Evolutionary conservation across 2,888 invertebrate genomes (phyloP).

Genomic region (Neocrepidodera transversa): DNA sequence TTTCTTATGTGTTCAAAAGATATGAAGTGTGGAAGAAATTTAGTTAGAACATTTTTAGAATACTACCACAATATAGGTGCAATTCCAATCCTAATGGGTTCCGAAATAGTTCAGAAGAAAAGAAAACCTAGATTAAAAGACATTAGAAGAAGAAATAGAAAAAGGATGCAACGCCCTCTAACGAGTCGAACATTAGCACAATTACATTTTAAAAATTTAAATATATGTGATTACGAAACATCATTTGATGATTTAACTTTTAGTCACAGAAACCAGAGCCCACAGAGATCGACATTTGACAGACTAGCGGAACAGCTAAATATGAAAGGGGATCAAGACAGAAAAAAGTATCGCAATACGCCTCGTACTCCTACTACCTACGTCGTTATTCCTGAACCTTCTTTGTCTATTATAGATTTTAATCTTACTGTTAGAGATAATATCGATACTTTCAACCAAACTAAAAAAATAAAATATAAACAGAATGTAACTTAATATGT

Average conservation of each 20-base stretch:
- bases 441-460: constrained; percentile 46
- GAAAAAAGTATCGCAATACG: constrained; percentile 30
- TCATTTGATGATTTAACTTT: constrained; percentile 60
- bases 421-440: constrained; percentile 67
- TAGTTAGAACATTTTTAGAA: constrained; percentile 78
- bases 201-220: constrained; percentile 64
- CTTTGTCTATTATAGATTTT: constrained; percentile 75
- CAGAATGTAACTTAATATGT: constrained; percentile 11
- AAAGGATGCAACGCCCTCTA: constrained; percentile 57
- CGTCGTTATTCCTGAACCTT: constrained; percentile 66
- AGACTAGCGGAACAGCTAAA: constrained; percentile 45
- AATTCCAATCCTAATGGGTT: constrained; percentile 63
- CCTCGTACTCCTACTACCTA: constrained; percentile 52
- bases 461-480: constrained; percentile 37
- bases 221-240: constrained; percentile 64
- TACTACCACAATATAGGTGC: constrained; percentile 81
- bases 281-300: constrained; percentile 44
- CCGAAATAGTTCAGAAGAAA: constrained; percentile 56
- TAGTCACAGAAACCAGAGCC: constrained; percentile 51
- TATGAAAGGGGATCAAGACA: constrained; percentile 31
- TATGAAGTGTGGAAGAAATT: constrained; percentile 78
- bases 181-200: constrained; percentile 63
- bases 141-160: constrained; percentile 52
- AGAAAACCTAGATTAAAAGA: constrained; percentile 43
- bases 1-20: constrained; percentile 63